phyloP scores from a whole-genome alignment of 1,140 invertebrate genomes.

The Ostrea edulis region DNA sequence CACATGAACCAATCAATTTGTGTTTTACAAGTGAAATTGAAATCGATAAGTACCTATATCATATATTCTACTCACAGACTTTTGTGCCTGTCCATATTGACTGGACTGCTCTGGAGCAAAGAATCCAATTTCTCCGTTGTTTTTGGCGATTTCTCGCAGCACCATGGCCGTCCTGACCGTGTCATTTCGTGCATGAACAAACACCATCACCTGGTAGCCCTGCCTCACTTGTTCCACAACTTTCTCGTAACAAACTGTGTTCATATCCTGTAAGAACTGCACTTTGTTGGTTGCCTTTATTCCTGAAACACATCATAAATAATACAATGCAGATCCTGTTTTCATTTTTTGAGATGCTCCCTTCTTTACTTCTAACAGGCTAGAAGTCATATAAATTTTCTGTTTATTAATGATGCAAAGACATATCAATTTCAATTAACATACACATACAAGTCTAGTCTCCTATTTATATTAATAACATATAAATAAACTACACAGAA shows the following conservation, averaged over 20 bases:
- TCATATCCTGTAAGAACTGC: constrained; percentile 92
- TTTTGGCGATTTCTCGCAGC: constrained; percentile 77
- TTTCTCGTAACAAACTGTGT: constrained; percentile 96
- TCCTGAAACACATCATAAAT: constrained; percentile 80
- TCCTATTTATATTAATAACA: too few relatives aligned
- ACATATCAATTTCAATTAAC: too few relatives aligned
- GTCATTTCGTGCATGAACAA: constrained; percentile 98
- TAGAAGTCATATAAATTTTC: too few relatives aligned
- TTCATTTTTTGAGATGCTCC: too few relatives aligned
- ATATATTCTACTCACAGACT: constrained; percentile 68
- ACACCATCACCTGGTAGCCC: constrained; percentile 98
- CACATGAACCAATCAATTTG: too few relatives aligned
- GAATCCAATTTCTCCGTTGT: constrained; percentile 72
- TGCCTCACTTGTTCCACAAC: constrained; percentile 91
- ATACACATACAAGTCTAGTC: too few relatives aligned
- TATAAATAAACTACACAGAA: too few relatives aligned
- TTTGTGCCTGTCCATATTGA: constrained; percentile 74
- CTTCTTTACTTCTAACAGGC: too few relatives aligned
- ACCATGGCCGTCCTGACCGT: constrained; percentile 92
- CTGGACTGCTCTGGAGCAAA: constrained; percentile 77
- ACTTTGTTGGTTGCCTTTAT: constrained; percentile 89
- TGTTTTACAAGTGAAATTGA: too few relatives aligned
- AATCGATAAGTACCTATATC: too few relatives aligned
- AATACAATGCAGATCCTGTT: neutral
- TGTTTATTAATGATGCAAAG: too few relatives aligned